A percentile compares a stretch with the other conserved stretches of the same genome.
Evolutionary conservation across 1,140 invertebrate genomes (phyloP).

Genomic region (Galendromus occidentalis): DNA sequence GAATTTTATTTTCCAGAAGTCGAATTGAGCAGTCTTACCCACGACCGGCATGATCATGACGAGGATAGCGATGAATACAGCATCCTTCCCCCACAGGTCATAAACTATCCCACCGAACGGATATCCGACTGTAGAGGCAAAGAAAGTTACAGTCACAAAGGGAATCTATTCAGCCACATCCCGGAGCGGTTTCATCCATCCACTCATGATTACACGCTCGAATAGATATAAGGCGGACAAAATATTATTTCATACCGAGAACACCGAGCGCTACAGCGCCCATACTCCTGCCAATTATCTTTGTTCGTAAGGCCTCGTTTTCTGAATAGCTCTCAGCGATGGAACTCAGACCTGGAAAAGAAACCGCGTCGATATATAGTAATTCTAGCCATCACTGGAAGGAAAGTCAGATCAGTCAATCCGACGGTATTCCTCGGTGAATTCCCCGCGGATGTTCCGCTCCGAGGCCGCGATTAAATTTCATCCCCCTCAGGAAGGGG

Average conservation of each 20-base stretch:
- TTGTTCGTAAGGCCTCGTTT: not conserved
- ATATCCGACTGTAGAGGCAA: not conserved
- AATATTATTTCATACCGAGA: not conserved
- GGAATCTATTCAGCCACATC: not conserved
- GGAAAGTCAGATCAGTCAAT: no score
- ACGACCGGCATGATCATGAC: slow-evolving; percentile 2
- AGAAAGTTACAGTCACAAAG: not conserved
- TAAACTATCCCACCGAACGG: not conserved
- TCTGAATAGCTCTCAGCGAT: not conserved
- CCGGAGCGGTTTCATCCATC: no score
- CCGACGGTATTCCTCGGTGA: no score
- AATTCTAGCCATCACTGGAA: no score
- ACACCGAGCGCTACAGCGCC: not conserved
- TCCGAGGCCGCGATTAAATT: no score
- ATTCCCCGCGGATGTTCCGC: no score
- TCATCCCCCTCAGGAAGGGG: not conserved
- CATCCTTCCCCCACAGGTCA: not conserved
- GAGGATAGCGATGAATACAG: not conserved
- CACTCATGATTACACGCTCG: no score
- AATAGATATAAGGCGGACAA: no score
- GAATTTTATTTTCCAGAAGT: no score
- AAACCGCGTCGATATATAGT: not conserved
- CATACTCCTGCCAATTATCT: not conserved
- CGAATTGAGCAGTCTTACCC: not conserved
- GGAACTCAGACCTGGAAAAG: not conserved